Conservation (phyloP, 2,797 vertebrate species). For the Lacerta agilis region DNA sequence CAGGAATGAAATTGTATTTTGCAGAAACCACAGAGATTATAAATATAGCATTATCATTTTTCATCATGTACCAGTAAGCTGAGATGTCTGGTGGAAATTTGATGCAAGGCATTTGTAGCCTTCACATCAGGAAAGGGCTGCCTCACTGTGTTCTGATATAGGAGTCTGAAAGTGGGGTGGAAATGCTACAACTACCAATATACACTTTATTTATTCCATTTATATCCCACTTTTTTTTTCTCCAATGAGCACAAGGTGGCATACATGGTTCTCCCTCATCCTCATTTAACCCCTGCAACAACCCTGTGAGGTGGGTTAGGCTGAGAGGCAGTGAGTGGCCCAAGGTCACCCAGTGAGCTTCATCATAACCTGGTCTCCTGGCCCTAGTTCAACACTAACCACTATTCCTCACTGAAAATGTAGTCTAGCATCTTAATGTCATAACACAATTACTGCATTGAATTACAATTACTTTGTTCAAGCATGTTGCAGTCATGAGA, state of each 20-base stretch:
- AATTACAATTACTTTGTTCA: not conserved
- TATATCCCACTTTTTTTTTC: too few species aligned
- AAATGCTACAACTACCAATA: too few species aligned
- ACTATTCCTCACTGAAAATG: too few species aligned
- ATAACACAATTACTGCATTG: not conserved
- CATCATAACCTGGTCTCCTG: too few species aligned
- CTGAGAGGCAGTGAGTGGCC: too few species aligned
- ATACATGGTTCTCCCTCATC: too few species aligned
- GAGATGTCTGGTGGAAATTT: constrained; percentile 65
- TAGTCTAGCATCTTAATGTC: not conserved
- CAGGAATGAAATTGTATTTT: constrained; percentile 56
- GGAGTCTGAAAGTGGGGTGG: constrained; percentile 23
- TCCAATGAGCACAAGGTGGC: too few species aligned
- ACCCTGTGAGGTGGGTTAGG: too few species aligned
- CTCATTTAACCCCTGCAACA: too few species aligned
- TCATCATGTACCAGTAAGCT: constrained; percentile 61
- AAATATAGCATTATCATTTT: constrained; percentile 68
- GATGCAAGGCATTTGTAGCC: constrained; percentile 23
- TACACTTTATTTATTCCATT: not conserved
- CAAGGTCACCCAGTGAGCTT: too few species aligned
- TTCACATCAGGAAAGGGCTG: not conserved
- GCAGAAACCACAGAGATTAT: constrained; percentile 67
- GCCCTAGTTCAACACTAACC: too few species aligned
- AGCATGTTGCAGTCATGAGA: too few species aligned
- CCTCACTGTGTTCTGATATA: constrained; percentile 41